Base-by-base conservation (phyloP, 2,888 invertebrate species). In the Nysson spinosus region DNA sequence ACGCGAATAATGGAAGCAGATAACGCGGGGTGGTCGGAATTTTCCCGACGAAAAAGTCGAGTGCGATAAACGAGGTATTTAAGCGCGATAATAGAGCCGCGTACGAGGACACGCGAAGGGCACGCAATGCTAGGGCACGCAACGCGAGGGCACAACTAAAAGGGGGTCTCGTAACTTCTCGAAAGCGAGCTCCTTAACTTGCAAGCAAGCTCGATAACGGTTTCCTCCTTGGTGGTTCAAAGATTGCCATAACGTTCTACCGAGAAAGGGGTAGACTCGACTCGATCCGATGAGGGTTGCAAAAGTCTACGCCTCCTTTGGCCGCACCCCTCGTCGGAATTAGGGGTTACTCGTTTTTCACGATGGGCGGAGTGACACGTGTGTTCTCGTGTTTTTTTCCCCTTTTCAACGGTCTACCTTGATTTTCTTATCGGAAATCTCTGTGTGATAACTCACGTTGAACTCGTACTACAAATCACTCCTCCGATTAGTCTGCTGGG, bases 271-370 rank as follows among this genome's bases (percentile, higher is more conserved):
- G 67, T 75, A 32, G 60, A 55, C 34, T 24, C 28, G 63, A 49
- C 62, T 58, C 43, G 55, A 65, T 42, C 47, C 44, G 62, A 43
- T 54, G 46, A 55, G 70, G 68, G 55, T 62, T 49, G 50, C 65
- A 50, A 51, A n/a, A 50, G 74, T 79, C 71, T 77, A 80, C 80
- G 80, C 80, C 80, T 74, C 69, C 64, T 70, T 68, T 69, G 64
- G 72, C 75, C 75, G 72, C 75, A 73, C 72, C 72, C 63, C 62
- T 57, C 32, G 22, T 51, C 4, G 9, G 64, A 54, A 66, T 67
- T 60, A 66, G 58, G 34, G 64, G 34, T 28, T 64, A n/a, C 42
- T n/a, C 24, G 37, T 20, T 37, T 19, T 17, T 35, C 28, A 5
- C 52, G 30, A 49, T 39, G 54, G 66, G 55, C 50, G 56, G 52